These are phyloP conservation scores for Nematolebias whitei DNA, from an alignment of 2,113 vertebrate species.

Conservation along the genomic window DNA sequence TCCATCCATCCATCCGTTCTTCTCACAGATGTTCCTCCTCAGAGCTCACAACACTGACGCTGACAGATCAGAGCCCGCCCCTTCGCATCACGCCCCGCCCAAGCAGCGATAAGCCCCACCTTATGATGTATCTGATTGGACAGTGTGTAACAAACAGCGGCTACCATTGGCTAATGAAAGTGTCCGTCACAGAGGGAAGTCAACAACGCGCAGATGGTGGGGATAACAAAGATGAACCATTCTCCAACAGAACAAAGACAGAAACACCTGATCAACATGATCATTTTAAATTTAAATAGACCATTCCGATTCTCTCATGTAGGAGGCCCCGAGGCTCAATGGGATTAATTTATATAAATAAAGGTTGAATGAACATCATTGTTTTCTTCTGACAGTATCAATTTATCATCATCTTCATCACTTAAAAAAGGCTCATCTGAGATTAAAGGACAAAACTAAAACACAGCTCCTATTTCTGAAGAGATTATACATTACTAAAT, in stretches of 20 bases:
- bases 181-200: conserved; percentile 42
- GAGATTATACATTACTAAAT: too few relatives aligned
- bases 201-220: conserved; percentile 67
- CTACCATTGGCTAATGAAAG: conserved; percentile 20
- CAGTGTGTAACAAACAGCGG: accelerated
- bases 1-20: conserved; percentile 57
- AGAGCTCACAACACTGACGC: background rate
- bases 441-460: background rate
- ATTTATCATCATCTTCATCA: background rate
- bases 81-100: conserved; percentile 21
- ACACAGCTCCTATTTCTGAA: background rate
- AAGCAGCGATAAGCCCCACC: conserved; percentile 8
- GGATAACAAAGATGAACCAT: conserved; percentile 59
- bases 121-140: conserved; percentile 10
- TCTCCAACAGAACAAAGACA: conserved; percentile 38
- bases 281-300: too few relatives aligned
- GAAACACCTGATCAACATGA: too few relatives aligned
- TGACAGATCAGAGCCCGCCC: conserved; percentile 45
- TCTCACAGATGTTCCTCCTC: background rate
- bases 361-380: too few relatives aligned
- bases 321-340: too few relatives aligned
- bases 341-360: too few relatives aligned
- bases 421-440: background rate
- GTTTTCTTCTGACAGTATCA: background rate
- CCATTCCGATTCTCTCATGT: background rate